Evolutionary conservation across 2,888 invertebrate genomes (phyloP), one percentile per base, ranked within the genome.

Genomic region (Rotaria macrura): DNA sequence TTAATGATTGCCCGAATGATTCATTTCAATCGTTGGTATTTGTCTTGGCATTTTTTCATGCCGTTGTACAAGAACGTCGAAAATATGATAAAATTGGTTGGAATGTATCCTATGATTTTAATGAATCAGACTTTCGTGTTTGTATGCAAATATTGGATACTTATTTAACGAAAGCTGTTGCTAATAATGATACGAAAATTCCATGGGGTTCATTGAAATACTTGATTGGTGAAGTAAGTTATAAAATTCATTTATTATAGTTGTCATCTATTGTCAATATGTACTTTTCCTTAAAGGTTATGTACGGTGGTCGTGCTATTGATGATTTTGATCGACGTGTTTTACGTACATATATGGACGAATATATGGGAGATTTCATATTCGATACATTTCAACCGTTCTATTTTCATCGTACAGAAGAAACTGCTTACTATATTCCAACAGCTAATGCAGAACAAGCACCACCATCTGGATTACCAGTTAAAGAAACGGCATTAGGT

Each of bases 31-130:
- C 95, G 54, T 92, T 96, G 0, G 93, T 96, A 65, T 96, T 94
- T 90, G 95, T 95, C 3, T 92, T 96, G 74, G 95, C 95, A 0
- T 96, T 96, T 92, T 96, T 96, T 92, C 96, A 96, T 90, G 96
- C 95, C 17, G 96, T 96, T 0, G 94, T 96, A 0, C 90, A 95
- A 93, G 96, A 96, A 90, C 93, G 96, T 83, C 93, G 95, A 87
- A 96, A 95, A 90, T 96, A 96, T 90, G 95, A 95, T 89, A 96
- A 96, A 92, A 94, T 96, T 86, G 96, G 96, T 1, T 96, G 96
- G 96, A 96, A 96, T 90, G 95, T 96, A 87, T 93, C 93, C 85
- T 96, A 96, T 90, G 96, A 96, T 91, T 96, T 96, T 91, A 95
- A 95, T 91, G 91, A 96, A 91, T 94, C 95, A 0, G 96, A 96